A percentile compares a stretch with the other conserved stretches of the same genome.
Conservation (phyloP, 2,797 vertebrate genomes). For the Philypnodon macrostomus region DNA sequence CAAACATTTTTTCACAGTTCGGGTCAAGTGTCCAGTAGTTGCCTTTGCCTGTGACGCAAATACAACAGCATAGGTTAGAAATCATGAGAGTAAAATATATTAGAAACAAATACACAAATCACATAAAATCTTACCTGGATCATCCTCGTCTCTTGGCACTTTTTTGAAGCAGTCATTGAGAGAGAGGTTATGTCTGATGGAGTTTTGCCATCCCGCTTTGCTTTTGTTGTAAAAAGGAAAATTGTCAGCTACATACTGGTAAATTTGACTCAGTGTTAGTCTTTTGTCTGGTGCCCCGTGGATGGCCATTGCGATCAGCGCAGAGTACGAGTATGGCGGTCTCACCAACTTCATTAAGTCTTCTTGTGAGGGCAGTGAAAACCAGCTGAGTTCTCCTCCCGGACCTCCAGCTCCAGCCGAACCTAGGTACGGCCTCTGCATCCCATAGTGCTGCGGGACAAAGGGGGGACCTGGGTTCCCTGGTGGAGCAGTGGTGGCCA, state of each 20-base stretch:
- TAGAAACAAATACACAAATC: neutral
- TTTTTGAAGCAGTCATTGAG: conserved; percentile 98
- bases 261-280: conserved; percentile 96
- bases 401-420: conserved; percentile 73
- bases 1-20: conserved; percentile 99
- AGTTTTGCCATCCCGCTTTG: conserved; percentile 98
- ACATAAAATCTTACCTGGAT: conserved; percentile 86
- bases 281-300: conserved; percentile 92
- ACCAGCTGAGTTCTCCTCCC: conserved; percentile 90
- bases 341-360: conserved; percentile 97
- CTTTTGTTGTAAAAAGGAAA: conserved; percentile 99
- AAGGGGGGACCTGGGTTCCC: conserved; percentile 82
- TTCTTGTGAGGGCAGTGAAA: conserved; percentile 94
- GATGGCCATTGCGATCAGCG: conserved; percentile 98
- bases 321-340: conserved; percentile 96
- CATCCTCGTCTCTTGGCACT: conserved; percentile 93
- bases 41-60: conserved; percentile 84
- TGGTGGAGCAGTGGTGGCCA: conserved; percentile 64
- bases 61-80: conserved; percentile 1
- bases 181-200: conserved; percentile 94
- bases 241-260: conserved; percentile 97
- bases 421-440: conserved; percentile 91
- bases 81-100: neutral
- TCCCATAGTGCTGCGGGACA: conserved; percentile 90
- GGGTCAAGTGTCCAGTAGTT: conserved; percentile 99